Base-by-base conservation (phyloP, 2,888 invertebrate genomes). In the Drosophila multiciliata region DNA sequence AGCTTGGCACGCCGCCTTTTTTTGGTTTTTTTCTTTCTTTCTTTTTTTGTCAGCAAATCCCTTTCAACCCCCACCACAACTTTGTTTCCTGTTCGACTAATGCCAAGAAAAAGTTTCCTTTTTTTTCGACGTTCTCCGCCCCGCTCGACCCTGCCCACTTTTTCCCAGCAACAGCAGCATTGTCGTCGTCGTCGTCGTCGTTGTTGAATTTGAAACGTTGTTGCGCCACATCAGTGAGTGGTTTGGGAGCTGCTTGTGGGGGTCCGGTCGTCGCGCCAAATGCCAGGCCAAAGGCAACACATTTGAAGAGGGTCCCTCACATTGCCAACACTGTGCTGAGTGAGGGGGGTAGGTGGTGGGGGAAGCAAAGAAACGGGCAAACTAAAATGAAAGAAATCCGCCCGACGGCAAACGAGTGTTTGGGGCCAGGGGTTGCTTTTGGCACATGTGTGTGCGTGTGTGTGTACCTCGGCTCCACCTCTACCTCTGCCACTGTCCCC, bases 331-430 rank as follows among this genome's bases (percentile, higher is more conserved):
- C 77, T 64, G 66, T 26, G 65, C 36, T 23, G 49, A 20, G 9
- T 42, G 57, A 23, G 60, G 36, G 49, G 42, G 66, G 33, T 17
- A 40, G 58, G 42, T 68, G 63, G 54, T 42, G 53, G 59, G 59
- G 66, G 61, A 35, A 64, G 74, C 65, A 82, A 86, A 86, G 87
- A 87, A 90, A 90, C 76, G 89, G 87, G 80, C 29, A 87, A 90
- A 89, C 87, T 87, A 89, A 90, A 87, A 87, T 87, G 89, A 87
- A 87, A 87, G 87, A 87, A 87, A 89, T 89, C 87, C 84, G 66
- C 66, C 70, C 58, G 55, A 62, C 68, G 65, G 66, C 68, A 58
- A 57, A 53, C 42, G 61, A 15, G 50, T 49, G 50, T 49, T 63
- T 48, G 60, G 53, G 59, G 67, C 59, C 66, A 17, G 48, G 36